A percentile compares a stretch with the other conserved stretches of the same genome.
phyloP scores from a whole-genome alignment of 2,888 invertebrate genomes.

The Apamea crenata region DNA sequence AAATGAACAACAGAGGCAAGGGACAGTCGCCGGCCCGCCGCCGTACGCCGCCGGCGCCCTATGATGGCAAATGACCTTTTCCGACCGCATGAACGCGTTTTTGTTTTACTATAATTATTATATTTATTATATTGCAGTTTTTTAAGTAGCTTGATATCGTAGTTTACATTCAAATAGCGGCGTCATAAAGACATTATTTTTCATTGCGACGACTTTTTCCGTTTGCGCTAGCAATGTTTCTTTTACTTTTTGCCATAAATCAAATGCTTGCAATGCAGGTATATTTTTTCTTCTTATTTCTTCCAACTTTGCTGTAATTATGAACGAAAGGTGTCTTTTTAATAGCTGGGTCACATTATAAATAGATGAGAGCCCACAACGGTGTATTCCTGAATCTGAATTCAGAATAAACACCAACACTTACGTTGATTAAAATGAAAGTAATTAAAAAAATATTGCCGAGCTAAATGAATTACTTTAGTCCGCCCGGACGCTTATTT shows the following conservation, averaged over 20 bases:
- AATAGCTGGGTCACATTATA: slow-evolving; percentile 33
- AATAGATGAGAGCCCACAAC: slow-evolving; percentile 9
- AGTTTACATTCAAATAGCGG: slow-evolving; percentile 63
- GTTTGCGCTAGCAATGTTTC: slow-evolving; percentile 61
- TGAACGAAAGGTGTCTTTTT: slow-evolving; percentile 41
- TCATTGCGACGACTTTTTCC: slow-evolving; percentile 65
- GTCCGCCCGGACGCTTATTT: slow-evolving; percentile 30
- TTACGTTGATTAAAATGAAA: slow-evolving; percentile 59
- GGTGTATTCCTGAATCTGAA: slow-evolving; percentile 15
- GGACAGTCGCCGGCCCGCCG: slow-evolving; percentile 78
- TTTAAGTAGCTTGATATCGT: slow-evolving; percentile 61
- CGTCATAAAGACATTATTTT: slow-evolving; percentile 59
- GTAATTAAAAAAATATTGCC: slow-evolving; percentile 58
- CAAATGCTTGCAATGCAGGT: slow-evolving; percentile 51
- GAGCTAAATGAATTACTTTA: slow-evolving; percentile 57
- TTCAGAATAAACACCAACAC: slow-evolving; percentile 42
- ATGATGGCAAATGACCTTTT: slow-evolving; percentile 80
- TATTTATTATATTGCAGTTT: slow-evolving; percentile 69
- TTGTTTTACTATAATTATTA: slow-evolving; percentile 67
- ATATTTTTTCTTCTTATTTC: slow-evolving; percentile 27
- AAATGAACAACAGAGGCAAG: slow-evolving; percentile 87
- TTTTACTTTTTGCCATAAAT: slow-evolving; percentile 53
- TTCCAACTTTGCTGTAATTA: slow-evolving; percentile 31
- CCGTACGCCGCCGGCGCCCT: slow-evolving; percentile 71
- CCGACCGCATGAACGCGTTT: slow-evolving; percentile 68